Conservation (phyloP, 2,797 vertebrate genomes). For the Adrianichthys oophorus region DNA sequence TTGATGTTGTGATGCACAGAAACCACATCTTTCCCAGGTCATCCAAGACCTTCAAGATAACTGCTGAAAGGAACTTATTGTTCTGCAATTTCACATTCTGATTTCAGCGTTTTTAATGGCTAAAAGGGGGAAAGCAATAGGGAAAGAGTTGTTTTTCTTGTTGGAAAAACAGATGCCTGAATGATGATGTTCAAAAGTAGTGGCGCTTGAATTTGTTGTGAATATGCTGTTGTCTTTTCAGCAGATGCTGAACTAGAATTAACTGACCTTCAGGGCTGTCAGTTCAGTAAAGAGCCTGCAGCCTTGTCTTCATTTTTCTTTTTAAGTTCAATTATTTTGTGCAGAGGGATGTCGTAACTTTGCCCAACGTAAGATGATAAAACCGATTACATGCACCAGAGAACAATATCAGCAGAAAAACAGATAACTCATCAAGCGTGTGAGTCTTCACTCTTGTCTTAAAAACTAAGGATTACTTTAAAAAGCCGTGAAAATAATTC, state of each 20-base stretch:
- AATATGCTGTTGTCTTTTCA: constrained; percentile 26
- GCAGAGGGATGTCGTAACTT: constrained; percentile 13
- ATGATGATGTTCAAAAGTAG: constrained; percentile 13
- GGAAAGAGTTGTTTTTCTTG: neutral
- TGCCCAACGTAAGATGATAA: constrained; percentile 28
- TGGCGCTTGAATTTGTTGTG: constrained; percentile 22
- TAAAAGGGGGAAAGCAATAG: no score
- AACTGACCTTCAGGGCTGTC: constrained; percentile 37
- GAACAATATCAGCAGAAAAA: constrained; percentile 30
- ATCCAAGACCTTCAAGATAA: no score
- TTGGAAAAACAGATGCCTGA: constrained; percentile 16
- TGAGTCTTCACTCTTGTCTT: constrained; percentile 11
- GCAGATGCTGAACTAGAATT: constrained; percentile 15
- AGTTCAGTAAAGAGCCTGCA: constrained; percentile 22
- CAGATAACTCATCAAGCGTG: constrained; percentile 17
- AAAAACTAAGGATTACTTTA: constrained; percentile 3
- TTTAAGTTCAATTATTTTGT: constrained; percentile 28
- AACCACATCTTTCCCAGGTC: no score
- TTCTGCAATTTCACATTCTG: no score
- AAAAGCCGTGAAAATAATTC: constrained; percentile 13
- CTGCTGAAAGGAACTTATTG: no score
- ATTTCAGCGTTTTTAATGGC: no score
- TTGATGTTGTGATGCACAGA: no score
- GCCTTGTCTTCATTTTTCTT: constrained; percentile 41
- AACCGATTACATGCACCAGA: constrained; percentile 28